Evolutionary conservation across 2,113 vertebrate species (phyloP), one percentile per base, ranked within the genome.

Genomic region (Ia io): DNA sequence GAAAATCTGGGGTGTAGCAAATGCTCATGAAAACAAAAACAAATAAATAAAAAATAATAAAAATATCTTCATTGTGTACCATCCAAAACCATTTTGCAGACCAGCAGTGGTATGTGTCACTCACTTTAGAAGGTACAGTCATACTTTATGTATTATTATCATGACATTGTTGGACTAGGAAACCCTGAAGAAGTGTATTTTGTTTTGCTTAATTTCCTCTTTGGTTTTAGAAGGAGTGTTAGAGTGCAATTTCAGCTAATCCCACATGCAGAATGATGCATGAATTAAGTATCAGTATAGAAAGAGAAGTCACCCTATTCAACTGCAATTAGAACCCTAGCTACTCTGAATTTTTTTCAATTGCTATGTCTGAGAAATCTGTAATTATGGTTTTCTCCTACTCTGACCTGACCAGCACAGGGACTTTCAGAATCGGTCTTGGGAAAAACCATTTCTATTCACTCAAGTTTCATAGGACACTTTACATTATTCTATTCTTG

Each of bases 191-290:
- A 69, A 71, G 17, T 71, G 2, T 49, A 37, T 80, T 93, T 92
- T 90, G 11, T 44, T 91, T 88, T 87, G 63, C 35, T 91, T 93
- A 73, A 73, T 69, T 87, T 93, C 30, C 35, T 94, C 23, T 47
- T 25, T 61, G 35, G 74, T 17, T 88, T 94, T 76, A 40, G 59
- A 92, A 70, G 70, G 35, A 84, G 49, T 74, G 3, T 32, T 78
- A 87, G 17, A 37, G 37, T 37, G 37, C 37, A 37, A 37, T 37
- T 37, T 37, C 65, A 90, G 70, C 42, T 92, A 92, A 84, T 94
- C 12, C 8, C 51, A 71, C 6, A 1, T 77, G 67, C 65, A 95
- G 37, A 77, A 82, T 51, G 49, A 90, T 87, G 32, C 56, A 76
- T 70, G 82, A 91, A 91, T 84, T 95, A 93, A 85, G 67, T 73